A percentile compares a stretch with the other conserved stretches of the same genome.
These are phyloP conservation scores for Amyelois transitella DNA, from an alignment of 1,140 invertebrate genomes.

Conservation along the genomic window DNA sequence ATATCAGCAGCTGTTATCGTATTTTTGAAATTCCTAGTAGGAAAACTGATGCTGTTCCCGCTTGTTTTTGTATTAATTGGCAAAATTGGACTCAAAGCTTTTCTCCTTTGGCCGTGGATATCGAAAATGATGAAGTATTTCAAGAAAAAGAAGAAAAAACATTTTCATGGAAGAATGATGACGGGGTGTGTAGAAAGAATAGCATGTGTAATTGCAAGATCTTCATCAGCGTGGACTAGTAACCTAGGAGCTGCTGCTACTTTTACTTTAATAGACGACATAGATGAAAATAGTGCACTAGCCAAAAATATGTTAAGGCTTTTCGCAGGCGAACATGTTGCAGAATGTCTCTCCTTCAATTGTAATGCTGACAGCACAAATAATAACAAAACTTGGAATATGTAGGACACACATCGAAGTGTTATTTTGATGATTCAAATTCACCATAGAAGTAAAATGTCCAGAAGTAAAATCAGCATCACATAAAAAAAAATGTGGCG, in stretches of 20 bases:
- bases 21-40: conserved; percentile 52
- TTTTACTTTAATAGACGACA: conserved; percentile 57
- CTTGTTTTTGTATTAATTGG: conserved; percentile 44
- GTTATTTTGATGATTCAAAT: too few species aligned
- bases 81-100: conserved; percentile 54
- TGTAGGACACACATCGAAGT: conserved; percentile 19
- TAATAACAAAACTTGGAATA: conserved; percentile 32
- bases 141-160: conserved; percentile 56
- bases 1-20: conserved; percentile 51
- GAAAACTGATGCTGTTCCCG: conserved; percentile 55
- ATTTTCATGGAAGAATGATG: conserved; percentile 42
- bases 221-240: conserved; percentile 44
- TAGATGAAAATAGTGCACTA: conserved; percentile 50
- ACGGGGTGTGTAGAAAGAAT: conserved; percentile 57
- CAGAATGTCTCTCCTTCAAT: conserved; percentile 64
- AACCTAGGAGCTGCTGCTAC: conserved; percentile 52
- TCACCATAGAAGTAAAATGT: too few species aligned
- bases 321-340: conserved; percentile 60
- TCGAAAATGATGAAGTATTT: conserved; percentile 64
- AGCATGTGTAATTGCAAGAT: conserved; percentile 53
- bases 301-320: conserved; percentile 55
- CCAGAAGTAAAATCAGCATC: too few species aligned
- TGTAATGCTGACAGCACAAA: conserved; percentile 54
- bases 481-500: too few species aligned
- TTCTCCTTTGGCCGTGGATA: conserved; percentile 61